These are phyloP conservation scores for Todiramphus saurophagus DNA, from an alignment of 2,113 vertebrate genomes.

Conservation along the genomic window DNA sequence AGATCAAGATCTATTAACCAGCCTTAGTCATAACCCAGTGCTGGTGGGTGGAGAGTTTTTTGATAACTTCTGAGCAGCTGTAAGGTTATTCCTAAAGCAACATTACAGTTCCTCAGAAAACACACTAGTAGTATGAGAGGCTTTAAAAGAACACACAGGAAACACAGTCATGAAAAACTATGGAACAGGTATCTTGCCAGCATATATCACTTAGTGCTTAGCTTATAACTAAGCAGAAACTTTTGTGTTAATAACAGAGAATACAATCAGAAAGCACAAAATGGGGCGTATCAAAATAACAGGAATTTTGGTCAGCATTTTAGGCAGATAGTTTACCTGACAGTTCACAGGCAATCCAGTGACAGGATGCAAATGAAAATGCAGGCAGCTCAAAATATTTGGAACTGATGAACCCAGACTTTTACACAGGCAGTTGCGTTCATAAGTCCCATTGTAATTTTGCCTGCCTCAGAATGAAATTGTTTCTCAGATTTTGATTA, in stretches of 20 bases:
- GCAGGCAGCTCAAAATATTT: background rate
- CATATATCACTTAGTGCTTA: background rate
- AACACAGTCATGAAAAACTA: background rate
- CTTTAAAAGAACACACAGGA: background rate
- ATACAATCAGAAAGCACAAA: background rate
- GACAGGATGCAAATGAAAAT: background rate
- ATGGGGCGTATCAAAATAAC: background rate
- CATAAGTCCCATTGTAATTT: background rate
- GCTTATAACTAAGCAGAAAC: background rate
- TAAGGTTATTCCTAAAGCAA: background rate
- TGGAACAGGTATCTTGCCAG: background rate
- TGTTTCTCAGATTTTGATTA: constrained; percentile 25
- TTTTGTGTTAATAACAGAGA: background rate
- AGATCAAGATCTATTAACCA: background rate
- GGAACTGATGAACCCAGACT: background rate
- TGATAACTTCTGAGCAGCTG: background rate
- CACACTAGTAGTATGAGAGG: background rate
- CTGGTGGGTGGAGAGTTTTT: background rate
- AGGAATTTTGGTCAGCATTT: background rate
- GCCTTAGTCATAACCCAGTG: background rate
- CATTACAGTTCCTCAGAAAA: background rate
- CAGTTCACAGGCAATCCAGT: background rate
- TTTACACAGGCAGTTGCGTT: background rate
- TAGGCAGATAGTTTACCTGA: background rate
- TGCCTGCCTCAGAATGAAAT: background rate